Evolutionary conservation across 2,797 vertebrate genomes (phyloP).

Genomic region (Peromyscus attwateri): DNA sequence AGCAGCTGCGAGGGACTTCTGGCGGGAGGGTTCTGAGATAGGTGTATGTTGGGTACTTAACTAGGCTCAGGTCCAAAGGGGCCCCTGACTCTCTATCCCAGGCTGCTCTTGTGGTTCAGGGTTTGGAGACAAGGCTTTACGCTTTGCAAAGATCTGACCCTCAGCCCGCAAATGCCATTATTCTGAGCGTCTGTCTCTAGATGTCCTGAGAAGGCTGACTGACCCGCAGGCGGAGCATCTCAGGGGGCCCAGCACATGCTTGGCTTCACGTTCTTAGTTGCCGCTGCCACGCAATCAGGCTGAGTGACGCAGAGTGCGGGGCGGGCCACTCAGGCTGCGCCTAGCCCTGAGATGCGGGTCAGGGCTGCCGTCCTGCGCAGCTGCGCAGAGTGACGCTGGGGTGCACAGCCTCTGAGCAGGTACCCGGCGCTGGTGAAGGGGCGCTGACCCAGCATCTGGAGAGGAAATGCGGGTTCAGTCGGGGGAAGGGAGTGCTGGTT

Average conservation of each 20-base stretch:
- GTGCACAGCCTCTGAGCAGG: background rate
- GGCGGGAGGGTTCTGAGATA: background rate
- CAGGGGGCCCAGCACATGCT: background rate
- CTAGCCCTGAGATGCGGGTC: background rate
- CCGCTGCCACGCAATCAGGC: background rate
- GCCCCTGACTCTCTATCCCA: background rate
- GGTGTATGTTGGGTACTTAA: background rate
- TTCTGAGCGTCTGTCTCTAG: background rate
- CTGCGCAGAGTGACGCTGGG: slow-evolving; percentile 22
- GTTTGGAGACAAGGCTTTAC: background rate
- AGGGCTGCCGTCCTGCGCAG: background rate
- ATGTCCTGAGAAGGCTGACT: background rate
- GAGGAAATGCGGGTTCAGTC: background rate
- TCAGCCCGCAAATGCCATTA: fast-evolving
- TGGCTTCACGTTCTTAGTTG: background rate
- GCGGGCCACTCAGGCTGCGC: background rate
- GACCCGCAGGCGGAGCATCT: background rate
- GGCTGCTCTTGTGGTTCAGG: background rate
- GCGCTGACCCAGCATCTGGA: background rate
- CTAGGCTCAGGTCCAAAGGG: background rate
- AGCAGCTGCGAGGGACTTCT: too few relatives aligned
- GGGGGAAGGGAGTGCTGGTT: background rate
- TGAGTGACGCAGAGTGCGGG: slow-evolving; percentile 68
- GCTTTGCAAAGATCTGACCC: background rate
- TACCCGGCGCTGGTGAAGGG: background rate